Base-by-base conservation (phyloP, 2,113 vertebrate species). In the Fulica atra region DNA sequence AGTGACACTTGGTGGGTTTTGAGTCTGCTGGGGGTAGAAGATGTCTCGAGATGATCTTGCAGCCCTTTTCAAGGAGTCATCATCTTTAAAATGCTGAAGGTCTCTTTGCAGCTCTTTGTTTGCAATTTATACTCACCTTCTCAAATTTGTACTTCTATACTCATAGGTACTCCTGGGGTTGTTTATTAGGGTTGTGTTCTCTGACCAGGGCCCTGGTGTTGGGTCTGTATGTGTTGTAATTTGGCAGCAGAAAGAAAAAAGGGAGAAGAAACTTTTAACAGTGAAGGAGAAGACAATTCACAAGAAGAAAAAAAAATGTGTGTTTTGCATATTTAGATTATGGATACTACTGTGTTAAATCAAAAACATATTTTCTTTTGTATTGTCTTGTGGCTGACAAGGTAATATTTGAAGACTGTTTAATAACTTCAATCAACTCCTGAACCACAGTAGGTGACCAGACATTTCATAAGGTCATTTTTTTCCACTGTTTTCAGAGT, bases 381-480 rank as follows among this genome's bases (percentile, higher is more conserved):
- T 38, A 21, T 71, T 94, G 80, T 81, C 36, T 93, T 56, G 18
- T 7, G 72, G 33, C 93, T 91, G 90, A 57, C 83, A 80, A 50
- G 76, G 63, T 81, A 92, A 44, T 92, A 71, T 90, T 88, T 94
- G 83, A 84, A 91, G 72, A 54, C 48, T 44, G 38, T 91, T 95
- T 94, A 96, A 88, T 88, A 88, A 94, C 72, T 90, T 96, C 88
- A 94, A 28, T 95, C 82, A 95, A 79, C 82, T 95, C 63, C 64
- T 72, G 77, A 96, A 91, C 74, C 78, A 56, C 86, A 88, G 93
- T 86, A 93, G 93, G 93, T 96, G 89, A 96, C 88, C 79, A 92
- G 92, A 74, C 72, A 64, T 95, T 96, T 95, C 76, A 65, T 94
- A 81, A 95, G 93, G 81, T 95, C 82, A 53, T 66, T 83, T 92